A percentile compares a stretch with the other conserved stretches of the same genome.
Conservation (phyloP, 2,888 invertebrate genomes). For the Meiosimyza platycephala region DNA sequence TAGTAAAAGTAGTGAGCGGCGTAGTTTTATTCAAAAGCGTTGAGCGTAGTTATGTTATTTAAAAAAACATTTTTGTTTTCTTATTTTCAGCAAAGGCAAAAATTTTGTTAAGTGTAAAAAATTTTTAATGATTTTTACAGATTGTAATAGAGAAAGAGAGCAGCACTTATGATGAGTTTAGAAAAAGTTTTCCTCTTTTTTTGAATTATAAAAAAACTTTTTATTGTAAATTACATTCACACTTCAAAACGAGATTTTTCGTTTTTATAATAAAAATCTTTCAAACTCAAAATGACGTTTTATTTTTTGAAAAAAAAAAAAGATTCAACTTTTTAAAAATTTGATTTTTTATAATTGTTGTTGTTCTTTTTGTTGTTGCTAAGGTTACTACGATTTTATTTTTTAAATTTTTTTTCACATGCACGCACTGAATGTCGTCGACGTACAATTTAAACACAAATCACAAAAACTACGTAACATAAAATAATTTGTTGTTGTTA, state of each 20-base stretch:
- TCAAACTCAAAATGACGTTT: neutral
- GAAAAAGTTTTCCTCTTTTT: neutral
- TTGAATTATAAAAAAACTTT: neutral
- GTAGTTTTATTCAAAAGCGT: slow-evolving; percentile 7
- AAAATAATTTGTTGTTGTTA: no score
- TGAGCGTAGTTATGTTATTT: slow-evolving; percentile 5
- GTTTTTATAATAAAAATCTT: slow-evolving; percentile 4
- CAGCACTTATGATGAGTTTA: neutral
- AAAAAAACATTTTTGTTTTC: slow-evolving; percentile 13
- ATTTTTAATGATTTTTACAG: slow-evolving; percentile 6
- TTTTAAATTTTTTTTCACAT: neutral
- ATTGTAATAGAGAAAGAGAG: neutral
- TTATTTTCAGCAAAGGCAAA: neutral
- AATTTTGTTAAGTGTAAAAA: slow-evolving; percentile 18
- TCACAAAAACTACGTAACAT: neutral
- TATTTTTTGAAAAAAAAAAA: neutral
- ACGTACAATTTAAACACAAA: neutral
- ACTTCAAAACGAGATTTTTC: slow-evolving; percentile 1
- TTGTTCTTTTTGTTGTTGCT: slow-evolving; percentile 20
- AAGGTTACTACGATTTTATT: slow-evolving; percentile 17
- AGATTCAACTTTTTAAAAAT: slow-evolving; percentile 17
- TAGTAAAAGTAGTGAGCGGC: slow-evolving; percentile 19
- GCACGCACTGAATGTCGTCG: neutral
- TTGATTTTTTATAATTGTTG: slow-evolving; percentile 2
- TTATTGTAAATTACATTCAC: neutral